Conservation (phyloP, 2,113 vertebrate species). For the Pelusios castaneus region DNA sequence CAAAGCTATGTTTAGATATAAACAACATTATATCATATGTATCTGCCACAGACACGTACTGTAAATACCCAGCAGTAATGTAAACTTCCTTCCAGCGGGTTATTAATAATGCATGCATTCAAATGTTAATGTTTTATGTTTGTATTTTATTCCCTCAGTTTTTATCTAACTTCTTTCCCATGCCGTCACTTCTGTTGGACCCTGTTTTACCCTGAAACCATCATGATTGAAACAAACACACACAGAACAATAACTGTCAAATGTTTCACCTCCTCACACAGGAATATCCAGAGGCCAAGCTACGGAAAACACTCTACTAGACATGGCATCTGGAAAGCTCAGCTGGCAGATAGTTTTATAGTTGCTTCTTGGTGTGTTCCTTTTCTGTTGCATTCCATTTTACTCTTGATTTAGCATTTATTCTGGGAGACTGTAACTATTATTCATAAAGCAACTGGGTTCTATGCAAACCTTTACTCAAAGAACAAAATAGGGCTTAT, state of each 20-base stretch:
- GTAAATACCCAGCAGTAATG: background rate
- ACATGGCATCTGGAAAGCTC: conserved; percentile 18
- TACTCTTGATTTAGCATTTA: background rate
- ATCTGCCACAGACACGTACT: background rate
- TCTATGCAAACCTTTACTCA: background rate
- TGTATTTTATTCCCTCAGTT: background rate
- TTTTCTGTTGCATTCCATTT: background rate
- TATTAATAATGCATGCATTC: background rate
- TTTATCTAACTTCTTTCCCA: background rate
- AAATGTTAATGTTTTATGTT: background rate
- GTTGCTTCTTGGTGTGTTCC: background rate
- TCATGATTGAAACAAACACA: background rate
- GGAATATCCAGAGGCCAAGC: conserved; percentile 24
- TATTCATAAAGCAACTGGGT: background rate
- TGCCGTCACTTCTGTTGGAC: background rate
- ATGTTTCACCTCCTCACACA: conserved; percentile 19
- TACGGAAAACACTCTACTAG: background rate
- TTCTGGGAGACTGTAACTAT: background rate
- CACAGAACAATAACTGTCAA: background rate
- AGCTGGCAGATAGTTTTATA: background rate
- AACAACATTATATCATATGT: background rate
- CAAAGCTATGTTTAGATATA: background rate
- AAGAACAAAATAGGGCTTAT: background rate
- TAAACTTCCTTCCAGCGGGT: background rate
- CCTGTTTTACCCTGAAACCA: background rate